Conservation (phyloP, 2,113 vertebrate species). For the Aspiorhynchus laticeps region DNA sequence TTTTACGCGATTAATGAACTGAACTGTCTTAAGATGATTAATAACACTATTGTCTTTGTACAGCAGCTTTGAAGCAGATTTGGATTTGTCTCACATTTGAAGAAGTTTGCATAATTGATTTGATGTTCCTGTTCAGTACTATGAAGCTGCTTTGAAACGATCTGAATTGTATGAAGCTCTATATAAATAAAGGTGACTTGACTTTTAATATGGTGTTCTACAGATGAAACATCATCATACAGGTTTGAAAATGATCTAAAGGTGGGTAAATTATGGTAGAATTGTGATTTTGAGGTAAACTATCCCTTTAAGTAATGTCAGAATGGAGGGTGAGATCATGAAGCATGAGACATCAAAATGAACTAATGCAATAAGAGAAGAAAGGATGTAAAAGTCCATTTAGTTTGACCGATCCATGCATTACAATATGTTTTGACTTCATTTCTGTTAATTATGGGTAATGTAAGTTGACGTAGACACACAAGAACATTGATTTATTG, state of each 20-base stretch:
- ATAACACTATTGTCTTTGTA: neutral
- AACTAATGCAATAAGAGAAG: neutral
- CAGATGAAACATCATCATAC: no score
- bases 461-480: neutral
- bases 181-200: neutral
- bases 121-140: neutral
- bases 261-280: neutral
- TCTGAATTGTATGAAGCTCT: neutral
- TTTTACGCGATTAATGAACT: neutral
- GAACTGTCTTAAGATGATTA: neutral
- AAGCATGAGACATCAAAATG: neutral
- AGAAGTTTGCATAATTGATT: neutral
- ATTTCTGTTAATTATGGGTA: neutral
- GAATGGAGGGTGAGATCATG: neutral
- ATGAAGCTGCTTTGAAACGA: neutral
- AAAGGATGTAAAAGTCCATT: neutral
- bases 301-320: neutral
- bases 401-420: neutral
- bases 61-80: neutral
- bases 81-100: neutral
- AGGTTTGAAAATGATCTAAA: neutral
- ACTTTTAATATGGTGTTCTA: no score
- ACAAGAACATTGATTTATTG: conserved; percentile 27
- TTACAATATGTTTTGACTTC: neutral
- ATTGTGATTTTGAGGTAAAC: neutral